These are phyloP conservation scores for Tricholauxania praeusta DNA, from an alignment of 2,888 invertebrate genomes.

Conservation along the genomic window DNA sequence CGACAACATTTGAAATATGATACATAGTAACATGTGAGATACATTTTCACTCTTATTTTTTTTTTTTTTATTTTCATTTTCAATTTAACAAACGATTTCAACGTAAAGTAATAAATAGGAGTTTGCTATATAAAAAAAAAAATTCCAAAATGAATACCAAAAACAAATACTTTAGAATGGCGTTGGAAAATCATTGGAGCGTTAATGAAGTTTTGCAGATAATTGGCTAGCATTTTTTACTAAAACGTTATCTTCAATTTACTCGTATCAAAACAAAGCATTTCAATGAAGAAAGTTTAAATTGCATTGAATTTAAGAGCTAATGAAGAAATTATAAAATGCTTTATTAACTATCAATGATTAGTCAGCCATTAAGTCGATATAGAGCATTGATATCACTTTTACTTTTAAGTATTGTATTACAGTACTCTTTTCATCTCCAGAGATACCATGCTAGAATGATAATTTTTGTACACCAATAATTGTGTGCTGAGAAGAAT, in stretches of 20 bases:
- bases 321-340: background rate
- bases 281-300: background rate
- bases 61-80: slow-evolving; percentile 5
- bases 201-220: slow-evolving; percentile 35
- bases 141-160: background rate
- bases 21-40: slow-evolving; percentile 5
- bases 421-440: too few species aligned
- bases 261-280: background rate
- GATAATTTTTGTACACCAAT: too few species aligned
- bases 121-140: background rate
- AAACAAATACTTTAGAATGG: slow-evolving; percentile 19
- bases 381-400: too few species aligned
- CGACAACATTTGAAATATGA: background rate
- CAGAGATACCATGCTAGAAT: too few species aligned
- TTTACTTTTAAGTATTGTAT: too few species aligned
- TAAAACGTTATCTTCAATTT: slow-evolving; percentile 37
- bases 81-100: background rate
- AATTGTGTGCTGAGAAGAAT: too few species aligned
- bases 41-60: slow-evolving; percentile 25
- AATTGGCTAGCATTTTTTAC: slow-evolving; percentile 33
- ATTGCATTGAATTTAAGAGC: background rate
- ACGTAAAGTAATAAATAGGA: background rate
- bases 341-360: background rate
- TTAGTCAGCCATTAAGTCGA: too few species aligned
- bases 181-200: slow-evolving; percentile 32